Conservation (phyloP, 2,888 invertebrate genomes). For the Orthosia incerta region DNA sequence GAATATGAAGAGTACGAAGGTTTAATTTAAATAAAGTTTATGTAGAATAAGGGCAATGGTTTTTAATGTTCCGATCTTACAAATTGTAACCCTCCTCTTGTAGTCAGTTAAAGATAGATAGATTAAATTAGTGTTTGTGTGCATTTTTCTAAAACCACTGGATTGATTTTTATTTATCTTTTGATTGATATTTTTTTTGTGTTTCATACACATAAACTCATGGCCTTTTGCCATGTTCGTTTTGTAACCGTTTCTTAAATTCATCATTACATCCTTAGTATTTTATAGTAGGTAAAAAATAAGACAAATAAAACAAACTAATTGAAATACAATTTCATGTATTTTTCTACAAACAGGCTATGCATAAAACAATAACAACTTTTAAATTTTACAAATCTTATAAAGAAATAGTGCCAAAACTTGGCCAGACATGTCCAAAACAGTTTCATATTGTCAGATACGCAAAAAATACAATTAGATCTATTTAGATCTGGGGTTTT, state of each 20-base stretch:
- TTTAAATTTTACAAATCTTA: slow-evolving; percentile 51
- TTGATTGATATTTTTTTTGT: too few species aligned
- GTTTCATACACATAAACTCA: too few species aligned
- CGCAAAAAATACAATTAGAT: slow-evolving; percentile 31
- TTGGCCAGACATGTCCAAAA: slow-evolving; percentile 45
- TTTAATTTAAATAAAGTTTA: slow-evolving; percentile 65
- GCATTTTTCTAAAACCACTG: background rate
- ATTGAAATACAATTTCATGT: slow-evolving; percentile 45
- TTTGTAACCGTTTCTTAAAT: too few species aligned
- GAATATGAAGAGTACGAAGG: slow-evolving; percentile 35
- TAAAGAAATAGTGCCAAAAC: slow-evolving; percentile 47
- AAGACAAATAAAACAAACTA: slow-evolving; percentile 34
- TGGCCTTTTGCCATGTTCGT: too few species aligned
- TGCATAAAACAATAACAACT: slow-evolving; percentile 65
- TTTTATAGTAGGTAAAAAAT: background rate
- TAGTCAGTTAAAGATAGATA: too few species aligned
- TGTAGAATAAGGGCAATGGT: slow-evolving; percentile 56
- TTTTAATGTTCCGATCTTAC: slow-evolving; percentile 2
- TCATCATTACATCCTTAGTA: too few species aligned
- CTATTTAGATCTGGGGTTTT: slow-evolving; percentile 20
- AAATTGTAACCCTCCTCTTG: background rate
- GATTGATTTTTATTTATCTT: background rate
- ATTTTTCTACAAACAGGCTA: slow-evolving; percentile 61
- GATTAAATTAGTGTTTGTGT: background rate
- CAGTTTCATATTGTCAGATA: slow-evolving; percentile 26